Conservation (phyloP, 2,797 vertebrate species). For the Anguilla obscura region DNA sequence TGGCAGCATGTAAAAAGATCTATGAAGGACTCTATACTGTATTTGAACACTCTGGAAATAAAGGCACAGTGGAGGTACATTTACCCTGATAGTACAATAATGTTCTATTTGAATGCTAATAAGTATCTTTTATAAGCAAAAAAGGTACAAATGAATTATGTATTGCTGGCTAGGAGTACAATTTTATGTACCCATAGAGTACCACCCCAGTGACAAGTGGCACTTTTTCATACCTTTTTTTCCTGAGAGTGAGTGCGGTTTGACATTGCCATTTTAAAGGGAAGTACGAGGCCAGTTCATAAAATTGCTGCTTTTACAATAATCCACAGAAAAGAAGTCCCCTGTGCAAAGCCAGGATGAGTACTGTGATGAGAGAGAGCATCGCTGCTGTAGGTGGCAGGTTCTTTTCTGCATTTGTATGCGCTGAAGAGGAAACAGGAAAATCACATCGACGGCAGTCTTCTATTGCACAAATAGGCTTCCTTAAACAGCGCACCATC, state of each 20-base stretch:
- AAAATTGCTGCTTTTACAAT: background rate
- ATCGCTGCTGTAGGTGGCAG: background rate
- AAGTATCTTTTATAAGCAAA: too few species aligned
- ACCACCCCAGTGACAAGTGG: too few species aligned
- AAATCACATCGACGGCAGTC: background rate
- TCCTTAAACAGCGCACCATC: background rate
- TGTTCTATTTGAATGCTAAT: too few species aligned
- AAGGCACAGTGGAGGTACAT: background rate
- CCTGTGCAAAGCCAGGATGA: background rate
- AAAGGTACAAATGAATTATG: too few species aligned
- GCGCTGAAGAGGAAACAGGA: background rate
- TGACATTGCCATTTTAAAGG: too few species aligned
- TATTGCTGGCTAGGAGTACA: too few species aligned
- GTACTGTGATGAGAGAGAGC: background rate
- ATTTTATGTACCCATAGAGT: too few species aligned
- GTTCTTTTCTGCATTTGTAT: background rate
- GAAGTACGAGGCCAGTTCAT: too few species aligned
- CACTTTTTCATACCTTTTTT: too few species aligned
- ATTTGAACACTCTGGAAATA: background rate
- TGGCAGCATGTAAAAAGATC: too few species aligned
- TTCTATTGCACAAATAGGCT: background rate
- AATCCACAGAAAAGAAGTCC: background rate
- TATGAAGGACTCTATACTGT: background rate
- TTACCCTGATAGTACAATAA: too few species aligned
- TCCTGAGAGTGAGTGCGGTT: too few species aligned